Conservation (phyloP, 2,888 invertebrate species). For the Epistrophella euchroma region DNA sequence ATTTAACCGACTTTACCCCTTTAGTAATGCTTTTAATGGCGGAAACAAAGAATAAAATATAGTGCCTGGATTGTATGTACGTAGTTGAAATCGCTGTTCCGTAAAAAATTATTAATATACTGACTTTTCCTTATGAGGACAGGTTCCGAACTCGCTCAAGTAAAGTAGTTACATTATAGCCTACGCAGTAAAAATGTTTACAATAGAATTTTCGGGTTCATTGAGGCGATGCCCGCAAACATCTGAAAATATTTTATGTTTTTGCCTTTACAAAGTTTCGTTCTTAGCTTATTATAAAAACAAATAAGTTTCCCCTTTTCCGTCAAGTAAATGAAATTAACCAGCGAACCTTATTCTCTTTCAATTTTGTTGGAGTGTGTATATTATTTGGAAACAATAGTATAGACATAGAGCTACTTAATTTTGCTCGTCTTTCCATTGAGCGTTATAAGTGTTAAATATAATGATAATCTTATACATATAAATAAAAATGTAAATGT, state of each 20-base stretch:
- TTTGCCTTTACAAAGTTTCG: not conserved
- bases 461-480: not conserved
- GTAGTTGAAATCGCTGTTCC: constrained; percentile 5
- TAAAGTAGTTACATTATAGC: not conserved
- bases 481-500: too few relatives aligned
- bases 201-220: constrained; percentile 4
- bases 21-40: constrained; percentile 4
- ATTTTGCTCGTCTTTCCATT: not conserved
- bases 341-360: constrained; percentile 8
- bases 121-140: constrained; percentile 4
- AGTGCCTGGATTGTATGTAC: not conserved
- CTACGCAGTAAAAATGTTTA: not conserved
- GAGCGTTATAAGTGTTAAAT: constrained; percentile 1
- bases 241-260: constrained; percentile 7
- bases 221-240: constrained; percentile 19
- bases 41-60: constrained; percentile 21
- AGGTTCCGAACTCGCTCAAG: not conserved
- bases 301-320: not conserved
- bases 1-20: not conserved
- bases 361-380: not conserved
- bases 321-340: constrained; percentile 11
- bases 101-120: constrained; percentile 19
- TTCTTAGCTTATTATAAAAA: constrained; percentile 10
- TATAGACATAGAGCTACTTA: not conserved
- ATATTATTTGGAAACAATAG: not conserved